Conservation (phyloP, 2,113 vertebrate genomes). For the Mustela nigripes region DNA sequence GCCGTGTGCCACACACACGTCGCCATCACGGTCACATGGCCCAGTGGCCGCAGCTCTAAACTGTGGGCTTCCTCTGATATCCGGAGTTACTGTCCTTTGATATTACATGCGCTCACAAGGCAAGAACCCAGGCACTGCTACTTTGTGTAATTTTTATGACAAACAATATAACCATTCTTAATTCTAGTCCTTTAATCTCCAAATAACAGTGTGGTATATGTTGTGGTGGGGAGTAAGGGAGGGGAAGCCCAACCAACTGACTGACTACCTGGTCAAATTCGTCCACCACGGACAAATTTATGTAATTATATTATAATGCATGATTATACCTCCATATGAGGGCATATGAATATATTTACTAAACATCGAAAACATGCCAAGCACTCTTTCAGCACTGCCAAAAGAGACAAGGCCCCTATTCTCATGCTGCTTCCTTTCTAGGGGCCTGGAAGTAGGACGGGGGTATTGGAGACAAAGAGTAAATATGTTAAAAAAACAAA, state of each 20-base stretch:
- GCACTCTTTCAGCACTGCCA: neutral
- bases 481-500: neutral
- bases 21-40: neutral
- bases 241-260: neutral
- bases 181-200: neutral
- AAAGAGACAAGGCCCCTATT: neutral
- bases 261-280: neutral
- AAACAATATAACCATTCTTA: neutral
- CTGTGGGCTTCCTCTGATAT: neutral
- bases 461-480: neutral
- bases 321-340: neutral
- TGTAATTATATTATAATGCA: neutral
- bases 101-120: fast-evolving
- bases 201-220: neutral
- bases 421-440: neutral
- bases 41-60: neutral
- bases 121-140: neutral
- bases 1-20: constrained; percentile 36
- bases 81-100: constrained; percentile 36
- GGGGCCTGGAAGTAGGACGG: neutral
- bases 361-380: neutral
- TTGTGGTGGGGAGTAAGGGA: neutral
- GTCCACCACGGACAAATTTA: neutral
- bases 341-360: neutral
- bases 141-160: neutral